Evolutionary conservation across 2,888 invertebrate genomes (phyloP).

Genomic region (Caenorhabditis wallacei): DNA sequence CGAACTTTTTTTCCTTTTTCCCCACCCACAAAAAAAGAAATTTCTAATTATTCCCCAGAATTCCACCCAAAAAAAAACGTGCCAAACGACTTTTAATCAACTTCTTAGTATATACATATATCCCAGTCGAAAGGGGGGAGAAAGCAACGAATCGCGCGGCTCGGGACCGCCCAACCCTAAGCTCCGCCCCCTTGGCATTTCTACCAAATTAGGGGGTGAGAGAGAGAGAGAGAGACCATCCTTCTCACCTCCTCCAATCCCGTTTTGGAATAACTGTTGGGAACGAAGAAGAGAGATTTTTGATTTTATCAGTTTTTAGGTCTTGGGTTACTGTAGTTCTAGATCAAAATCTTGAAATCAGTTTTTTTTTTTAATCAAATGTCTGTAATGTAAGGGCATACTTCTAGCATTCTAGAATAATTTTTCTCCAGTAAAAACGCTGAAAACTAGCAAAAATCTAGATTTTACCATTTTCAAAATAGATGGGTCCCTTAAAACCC

Average conservation of each 20-base stretch:
- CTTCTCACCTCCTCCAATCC: slow-evolving; percentile 43
- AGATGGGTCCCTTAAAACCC: not conserved
- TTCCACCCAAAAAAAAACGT: slow-evolving; percentile 26
- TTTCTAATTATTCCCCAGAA: not conserved
- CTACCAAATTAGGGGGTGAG: slow-evolving; percentile 68
- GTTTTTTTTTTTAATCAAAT: no score
- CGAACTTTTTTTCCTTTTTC: slow-evolving; percentile 4
- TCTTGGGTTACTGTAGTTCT: no score
- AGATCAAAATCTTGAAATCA: no score
- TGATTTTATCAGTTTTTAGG: no score
- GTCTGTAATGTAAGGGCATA: no score
- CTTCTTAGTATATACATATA: not conserved
- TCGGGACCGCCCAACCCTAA: slow-evolving; percentile 34
- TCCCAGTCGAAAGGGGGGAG: not conserved
- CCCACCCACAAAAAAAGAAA: not conserved
- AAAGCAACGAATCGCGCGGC: slow-evolving; percentile 40
- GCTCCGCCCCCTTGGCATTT: slow-evolving; percentile 33
- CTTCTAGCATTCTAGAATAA: no score
- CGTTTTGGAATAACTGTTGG: slow-evolving; percentile 2
- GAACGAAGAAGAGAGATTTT: not conserved
- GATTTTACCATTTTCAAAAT: not conserved
- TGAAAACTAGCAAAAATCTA: not conserved
- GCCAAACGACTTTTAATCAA: slow-evolving; percentile 53
- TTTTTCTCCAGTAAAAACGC: no score
- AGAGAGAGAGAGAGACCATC: slow-evolving; percentile 4